These are phyloP conservation scores for Troglohyphantes excavatus DNA, from an alignment of 2,888 invertebrate species.

Conservation along the genomic window DNA sequence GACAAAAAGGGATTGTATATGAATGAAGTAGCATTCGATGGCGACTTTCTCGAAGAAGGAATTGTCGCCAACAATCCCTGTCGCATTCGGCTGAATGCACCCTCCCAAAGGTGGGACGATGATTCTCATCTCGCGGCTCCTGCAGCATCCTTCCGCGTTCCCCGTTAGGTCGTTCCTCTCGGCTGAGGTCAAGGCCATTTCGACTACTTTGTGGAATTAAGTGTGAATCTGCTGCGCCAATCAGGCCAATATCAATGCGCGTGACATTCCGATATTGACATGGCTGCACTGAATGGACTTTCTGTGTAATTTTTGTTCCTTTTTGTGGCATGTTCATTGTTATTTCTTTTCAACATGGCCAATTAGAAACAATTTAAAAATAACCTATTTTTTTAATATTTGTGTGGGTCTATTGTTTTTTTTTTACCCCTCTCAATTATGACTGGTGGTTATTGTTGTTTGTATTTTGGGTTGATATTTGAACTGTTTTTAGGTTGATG, in stretches of 20 bases:
- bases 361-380: no score
- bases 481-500: no score
- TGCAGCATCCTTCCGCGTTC: slow-evolving; percentile 74
- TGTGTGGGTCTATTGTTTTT: no score
- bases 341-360: not conserved
- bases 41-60: no score
- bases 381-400: no score
- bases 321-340: not conserved
- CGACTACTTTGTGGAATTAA: slow-evolving; percentile 22
- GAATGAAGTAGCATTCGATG: no score
- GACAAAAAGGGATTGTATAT: no score
- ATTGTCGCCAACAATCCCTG: no score
- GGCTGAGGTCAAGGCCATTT: slow-evolving; percentile 64
- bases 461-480: no score
- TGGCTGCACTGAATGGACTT: not conserved
- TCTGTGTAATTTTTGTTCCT: slow-evolving; percentile 5
- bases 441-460: no score
- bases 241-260: not conserved
- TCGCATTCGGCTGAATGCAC: not conserved
- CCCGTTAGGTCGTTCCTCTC: slow-evolving; percentile 72
- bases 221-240: slow-evolving; percentile 12
- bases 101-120: slow-evolving; percentile 8
- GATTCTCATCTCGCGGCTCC: slow-evolving; percentile 10
- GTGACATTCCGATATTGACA: slow-evolving; percentile 3
- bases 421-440: no score